These are phyloP conservation scores for Dorcus hopei DNA, from an alignment of 2,888 invertebrate genomes.

Conservation along the genomic window DNA sequence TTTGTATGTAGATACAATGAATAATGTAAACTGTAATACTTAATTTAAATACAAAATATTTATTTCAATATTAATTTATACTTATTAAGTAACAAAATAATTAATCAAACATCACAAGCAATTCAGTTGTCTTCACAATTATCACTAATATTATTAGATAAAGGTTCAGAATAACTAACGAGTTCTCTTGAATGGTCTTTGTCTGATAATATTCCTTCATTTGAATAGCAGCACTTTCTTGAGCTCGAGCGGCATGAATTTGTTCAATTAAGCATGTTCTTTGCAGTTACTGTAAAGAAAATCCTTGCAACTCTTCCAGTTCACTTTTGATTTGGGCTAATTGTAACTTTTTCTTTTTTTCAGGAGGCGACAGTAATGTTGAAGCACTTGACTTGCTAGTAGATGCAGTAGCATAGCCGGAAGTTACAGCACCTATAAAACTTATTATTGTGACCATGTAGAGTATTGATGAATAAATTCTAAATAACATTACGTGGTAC, in stretches of 20 bases:
- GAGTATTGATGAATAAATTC: neutral
- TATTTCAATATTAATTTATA: too few species aligned
- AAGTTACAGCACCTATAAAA: too few species aligned
- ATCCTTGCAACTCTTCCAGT: too few species aligned
- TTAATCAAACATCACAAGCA: too few species aligned
- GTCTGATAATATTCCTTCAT: constrained; percentile 6
- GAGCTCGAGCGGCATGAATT: constrained; percentile 8
- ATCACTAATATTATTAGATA: neutral
- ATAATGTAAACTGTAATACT: constrained; percentile 2
- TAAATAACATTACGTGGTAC: constrained; percentile 4
- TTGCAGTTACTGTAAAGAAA: constrained; percentile 9
- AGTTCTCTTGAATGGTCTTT: constrained; percentile 1
- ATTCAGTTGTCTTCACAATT: neutral
- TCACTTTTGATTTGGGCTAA: too few species aligned
- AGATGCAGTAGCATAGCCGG: neutral
- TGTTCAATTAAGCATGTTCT: constrained; percentile 6
- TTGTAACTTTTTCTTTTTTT: too few species aligned
- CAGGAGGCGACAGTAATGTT: too few species aligned
- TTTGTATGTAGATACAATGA: too few species aligned
- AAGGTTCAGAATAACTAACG: constrained; percentile 1
- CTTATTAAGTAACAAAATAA: too few species aligned
- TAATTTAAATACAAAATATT: constrained; percentile 2
- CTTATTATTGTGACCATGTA: neutral
- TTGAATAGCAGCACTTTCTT: constrained; percentile 9
- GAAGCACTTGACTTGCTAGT: too few species aligned